Evolutionary conservation across 2,113 vertebrate species (phyloP).

Genomic region (Cygnus atratus): DNA sequence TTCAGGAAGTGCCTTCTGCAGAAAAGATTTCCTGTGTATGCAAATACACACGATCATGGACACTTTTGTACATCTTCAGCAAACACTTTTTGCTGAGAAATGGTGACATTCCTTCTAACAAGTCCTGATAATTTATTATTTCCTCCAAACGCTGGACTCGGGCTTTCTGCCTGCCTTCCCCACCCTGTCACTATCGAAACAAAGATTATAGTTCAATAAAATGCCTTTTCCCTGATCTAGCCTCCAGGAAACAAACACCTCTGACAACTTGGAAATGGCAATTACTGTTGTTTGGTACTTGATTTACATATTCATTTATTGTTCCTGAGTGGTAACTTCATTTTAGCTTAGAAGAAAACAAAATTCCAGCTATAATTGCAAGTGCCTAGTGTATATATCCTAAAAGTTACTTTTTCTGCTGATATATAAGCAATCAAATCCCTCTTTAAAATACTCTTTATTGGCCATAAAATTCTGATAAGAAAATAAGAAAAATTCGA

Average conservation of each 20-base stretch:
- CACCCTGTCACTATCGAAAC: not conserved
- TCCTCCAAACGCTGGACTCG: not conserved
- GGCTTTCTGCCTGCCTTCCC: not conserved
- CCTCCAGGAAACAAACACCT: not conserved
- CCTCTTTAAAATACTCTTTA: not conserved
- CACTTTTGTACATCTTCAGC: not conserved
- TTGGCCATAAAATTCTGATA: not conserved
- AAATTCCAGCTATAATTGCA: not conserved
- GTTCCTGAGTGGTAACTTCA: not conserved
- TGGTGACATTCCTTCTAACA: not conserved
- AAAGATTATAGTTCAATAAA: not conserved
- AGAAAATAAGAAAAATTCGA: not conserved
- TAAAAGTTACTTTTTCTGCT: not conserved
- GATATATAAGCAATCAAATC: not conserved
- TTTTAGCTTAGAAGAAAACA: not conserved
- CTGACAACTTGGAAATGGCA: not conserved
- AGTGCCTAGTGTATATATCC: too few relatives aligned
- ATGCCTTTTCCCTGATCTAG: not conserved
- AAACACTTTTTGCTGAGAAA: not conserved
- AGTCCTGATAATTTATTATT: not conserved
- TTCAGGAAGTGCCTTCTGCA: not conserved
- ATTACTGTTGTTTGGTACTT: too few relatives aligned
- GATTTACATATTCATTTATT: fast-evolving
- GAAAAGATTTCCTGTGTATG: conserved; percentile 17
- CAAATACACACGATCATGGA: not conserved